Conservation (phyloP, 2,888 invertebrate genomes). For the Antheraea yamamai region DNA sequence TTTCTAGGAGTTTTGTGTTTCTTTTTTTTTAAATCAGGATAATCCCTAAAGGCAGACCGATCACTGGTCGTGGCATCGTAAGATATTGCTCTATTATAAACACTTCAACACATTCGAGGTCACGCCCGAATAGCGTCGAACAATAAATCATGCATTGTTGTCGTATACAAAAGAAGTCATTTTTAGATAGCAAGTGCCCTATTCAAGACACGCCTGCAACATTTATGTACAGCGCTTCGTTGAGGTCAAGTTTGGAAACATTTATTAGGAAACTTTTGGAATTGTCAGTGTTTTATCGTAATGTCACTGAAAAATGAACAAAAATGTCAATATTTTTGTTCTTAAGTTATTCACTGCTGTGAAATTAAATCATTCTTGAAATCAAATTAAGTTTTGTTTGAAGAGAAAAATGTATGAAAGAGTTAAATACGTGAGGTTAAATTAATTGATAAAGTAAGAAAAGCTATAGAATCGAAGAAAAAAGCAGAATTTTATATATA, state of each 20-base stretch:
- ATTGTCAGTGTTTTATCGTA: neutral
- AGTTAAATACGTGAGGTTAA: too few species aligned
- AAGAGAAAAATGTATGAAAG: too few species aligned
- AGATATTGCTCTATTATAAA: slow-evolving; percentile 9
- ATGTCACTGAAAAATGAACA: too few species aligned
- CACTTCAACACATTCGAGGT: slow-evolving; percentile 38
- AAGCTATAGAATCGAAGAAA: too few species aligned
- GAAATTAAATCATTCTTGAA: too few species aligned
- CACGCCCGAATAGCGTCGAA: slow-evolving; percentile 41
- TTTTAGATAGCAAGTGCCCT: slow-evolving; percentile 69
- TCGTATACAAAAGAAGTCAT: slow-evolving; percentile 73
- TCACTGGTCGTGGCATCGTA: slow-evolving; percentile 7
- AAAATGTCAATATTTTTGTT: too few species aligned
- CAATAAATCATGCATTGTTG: slow-evolving; percentile 77
- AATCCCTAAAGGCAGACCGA: slow-evolving; percentile 4
- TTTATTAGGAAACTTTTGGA: neutral
- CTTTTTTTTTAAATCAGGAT: neutral
- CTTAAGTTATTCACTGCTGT: too few species aligned
- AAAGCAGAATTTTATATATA: too few species aligned
- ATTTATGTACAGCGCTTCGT: slow-evolving; percentile 48
- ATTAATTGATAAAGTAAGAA: too few species aligned
- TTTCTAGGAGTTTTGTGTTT: too few species aligned
- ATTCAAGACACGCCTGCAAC: slow-evolving; percentile 54
- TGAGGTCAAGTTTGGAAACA: slow-evolving; percentile 37
- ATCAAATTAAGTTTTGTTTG: too few species aligned